Base-by-base conservation (phyloP, 1,140 invertebrate genomes). In the Eciton burchellii region DNA sequence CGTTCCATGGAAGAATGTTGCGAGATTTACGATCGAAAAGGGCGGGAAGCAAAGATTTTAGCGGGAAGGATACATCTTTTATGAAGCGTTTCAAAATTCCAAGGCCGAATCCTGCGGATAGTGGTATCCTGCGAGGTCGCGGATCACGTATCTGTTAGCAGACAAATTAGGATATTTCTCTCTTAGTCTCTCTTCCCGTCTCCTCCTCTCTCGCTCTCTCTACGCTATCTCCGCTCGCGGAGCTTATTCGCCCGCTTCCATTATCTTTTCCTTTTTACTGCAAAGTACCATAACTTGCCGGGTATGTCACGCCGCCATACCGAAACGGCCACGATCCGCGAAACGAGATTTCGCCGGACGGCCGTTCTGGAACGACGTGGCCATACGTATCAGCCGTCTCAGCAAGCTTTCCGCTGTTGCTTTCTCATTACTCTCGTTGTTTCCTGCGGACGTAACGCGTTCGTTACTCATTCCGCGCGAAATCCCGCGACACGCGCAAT, bases 241-340 rank as follows among this genome's bases (percentile, higher is more conserved):
- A 79, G 16, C 49, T 70, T 79, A 79, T 79, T 79, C 68, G 63
- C 41, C 24, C 47, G 63, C 70, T 79, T 70, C 63, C 74, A 79
- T 79, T 79, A 79, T 70, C 63, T 79, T 79, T 79, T 79, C 49
- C 74, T 79, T 79, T 79, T 79, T 79, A 79, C 29, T 57, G 52
- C 63, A 8, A 79, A 70, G 49, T 70, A 70, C 63, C 63, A 79
- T 79, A 79, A 79, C 74, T 70, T 79, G 63, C 49, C 35, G 49
- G 63, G 21, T 70, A 70, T 70, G 74, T 79, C 63, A 70, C 63
- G 63, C 49, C 63, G 74, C 35, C 74, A n/a, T 68, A 68, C 74
- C 49, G 63, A 70, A 79, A 79, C 74, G 49, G 63, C 41, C 63
- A 79, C 74, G 74, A 79, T 79, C 63, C 74, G 74, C 74, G 63